Evolutionary conservation across 1,140 invertebrate species (phyloP), one percentile per base, ranked within the genome.

Genomic region (Lutraria rhynchaena): DNA sequence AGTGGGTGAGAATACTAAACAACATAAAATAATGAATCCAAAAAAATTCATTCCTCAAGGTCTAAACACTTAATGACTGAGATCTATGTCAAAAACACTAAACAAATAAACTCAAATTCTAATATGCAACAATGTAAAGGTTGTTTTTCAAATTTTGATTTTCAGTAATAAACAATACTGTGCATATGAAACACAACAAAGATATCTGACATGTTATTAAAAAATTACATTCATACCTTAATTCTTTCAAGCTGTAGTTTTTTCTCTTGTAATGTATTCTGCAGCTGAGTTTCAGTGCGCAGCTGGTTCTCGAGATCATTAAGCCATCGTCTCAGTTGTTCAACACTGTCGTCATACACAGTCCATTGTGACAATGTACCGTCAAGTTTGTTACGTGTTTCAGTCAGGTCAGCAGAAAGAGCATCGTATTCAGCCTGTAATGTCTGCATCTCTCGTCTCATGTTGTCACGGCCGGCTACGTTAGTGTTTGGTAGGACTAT

Each of bases 401-500:
- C 97, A 63, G 97, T 95, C 94, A 99, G 97, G 90, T 96, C 96
- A 0, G 96, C 95, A 2, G 96, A 95, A 35, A 98, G 92, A 3
- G 94, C 94, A 63, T 97, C 97, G 96, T 97, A 98, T 86, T 97
- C 95, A 88, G 97, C 96, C 93, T 99, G 97, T 60, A 99, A 92
- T 69, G 95, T 94, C 17, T 95, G 95, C 22, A 99, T 93, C 27
- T 95, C 94, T 82, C 96, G 95, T 86, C 98, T 98, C 60, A 99
- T 97, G 11, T 94, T 94, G 83, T 96, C 95, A 87, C 99, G 97
- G 0, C 98, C 98, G 57, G 94, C 90, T 0, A 97, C 96, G 3
- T 97, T 96, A 0, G 98, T 99, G 87, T 98, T 98, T 0, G 97
- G 96, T 78, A 99, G 91, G n/a, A 99, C 97, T 85, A 95, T 95